Evolutionary conservation across 35 echinoderm and acorn worm genomes (phyloP), one percentile per base, ranked within the genome.

Genomic region (Apostichopus parvimensis): DNA sequence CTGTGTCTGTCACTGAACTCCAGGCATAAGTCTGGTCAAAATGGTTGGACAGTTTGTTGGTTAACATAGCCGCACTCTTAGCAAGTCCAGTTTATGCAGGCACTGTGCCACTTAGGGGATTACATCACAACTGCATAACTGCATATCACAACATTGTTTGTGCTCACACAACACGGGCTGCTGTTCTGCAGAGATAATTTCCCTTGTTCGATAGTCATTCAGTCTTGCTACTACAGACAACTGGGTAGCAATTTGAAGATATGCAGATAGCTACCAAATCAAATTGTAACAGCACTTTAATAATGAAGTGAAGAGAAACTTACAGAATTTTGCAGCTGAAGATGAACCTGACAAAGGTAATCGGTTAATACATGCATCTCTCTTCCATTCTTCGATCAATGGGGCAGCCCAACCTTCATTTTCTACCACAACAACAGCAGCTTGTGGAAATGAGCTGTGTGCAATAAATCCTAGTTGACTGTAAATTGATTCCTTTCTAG

Each of bases 301-400:
- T 66, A 12, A 66, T 66, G 3, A 66, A 12, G 62, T 12, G 62
- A 12, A 8, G 8, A 2, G 61, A 8, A 65, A 55, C 79, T 82
- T 54, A 82, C 79, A 82, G 18, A 82, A 82, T 54, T 82, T 82
- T 52, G 34, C 79, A 52, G 79, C 79, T 52, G 79, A 82, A 54
- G 17, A 52, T 7, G 79, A 82, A 54, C 34, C 34, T 45, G 34
- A 45, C 34, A 45, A 45, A 45, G 34, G 34, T 45, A 45, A 54
- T 18, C 15, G 45, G 10, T 8, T 54, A 28, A 53, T 8, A 0
- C 24, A 28, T 54, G 6, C 54, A 8, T 54, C 17, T 3, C 52
- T 82, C 9, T 45, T 82, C 79, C 79, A 82, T 10, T 45, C 54
- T 17, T 57, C 14, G 56, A 82, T 82, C 9, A 82, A 82, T 6